A percentile compares a stretch with the other conserved stretches of the same genome.
Evolutionary conservation across 53 echinoderm and acorn worm species (phyloP).

Genomic region (Crossaster papposus): DNA sequence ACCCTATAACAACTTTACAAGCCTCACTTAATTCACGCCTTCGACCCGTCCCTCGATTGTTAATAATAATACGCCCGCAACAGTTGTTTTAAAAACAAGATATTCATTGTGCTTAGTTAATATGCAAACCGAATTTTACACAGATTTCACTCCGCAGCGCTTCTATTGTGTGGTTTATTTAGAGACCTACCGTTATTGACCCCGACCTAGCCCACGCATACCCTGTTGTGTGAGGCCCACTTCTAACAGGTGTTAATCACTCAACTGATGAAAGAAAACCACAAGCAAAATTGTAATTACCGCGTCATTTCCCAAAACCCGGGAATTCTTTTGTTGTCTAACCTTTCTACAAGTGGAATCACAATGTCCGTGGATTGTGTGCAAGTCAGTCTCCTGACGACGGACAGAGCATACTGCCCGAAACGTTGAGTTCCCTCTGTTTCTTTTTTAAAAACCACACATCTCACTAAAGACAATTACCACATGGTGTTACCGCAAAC

Average conservation of each 20-base stretch:
- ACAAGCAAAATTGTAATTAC: not conserved
- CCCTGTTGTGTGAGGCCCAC: not conserved
- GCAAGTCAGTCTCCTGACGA: no score
- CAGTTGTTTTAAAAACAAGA: no score
- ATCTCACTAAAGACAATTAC: no score
- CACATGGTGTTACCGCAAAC: no score
- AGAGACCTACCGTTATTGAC: not conserved
- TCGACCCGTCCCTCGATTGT: no score
- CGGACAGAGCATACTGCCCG: no score
- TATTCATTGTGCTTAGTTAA: no score
- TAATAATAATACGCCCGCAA: no score
- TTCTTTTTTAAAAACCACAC: not conserved
- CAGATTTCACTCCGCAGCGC: not conserved
- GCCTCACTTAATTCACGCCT: no score
- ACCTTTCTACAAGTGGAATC: not conserved
- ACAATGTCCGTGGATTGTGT: not conserved
- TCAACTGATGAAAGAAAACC: not conserved
- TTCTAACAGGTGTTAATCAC: constrained; percentile 15
- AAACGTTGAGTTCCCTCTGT: no score
- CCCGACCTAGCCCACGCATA: not conserved
- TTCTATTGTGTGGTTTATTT: not conserved
- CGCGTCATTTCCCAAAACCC: not conserved
- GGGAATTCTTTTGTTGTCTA: not conserved
- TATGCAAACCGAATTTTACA: not conserved
- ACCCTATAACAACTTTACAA: no score